Percentiles rank a stretch among this genome's conserved stretches.
Evolutionary conservation across 2,888 invertebrate species (phyloP).

Genomic region (Rhynchonema sp.): DNA sequence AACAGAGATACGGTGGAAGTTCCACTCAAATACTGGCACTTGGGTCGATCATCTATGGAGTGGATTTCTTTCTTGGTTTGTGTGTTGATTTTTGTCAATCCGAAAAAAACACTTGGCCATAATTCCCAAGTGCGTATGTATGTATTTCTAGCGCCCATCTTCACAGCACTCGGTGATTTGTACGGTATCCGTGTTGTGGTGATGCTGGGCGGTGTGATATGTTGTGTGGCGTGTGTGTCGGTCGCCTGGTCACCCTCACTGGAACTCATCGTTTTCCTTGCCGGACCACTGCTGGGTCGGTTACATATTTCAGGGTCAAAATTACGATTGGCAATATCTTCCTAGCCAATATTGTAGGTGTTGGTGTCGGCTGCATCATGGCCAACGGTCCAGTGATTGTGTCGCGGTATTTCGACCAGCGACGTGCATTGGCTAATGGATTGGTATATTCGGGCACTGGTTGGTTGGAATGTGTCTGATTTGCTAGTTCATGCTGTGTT

Average conservation of each 20-base stretch:
- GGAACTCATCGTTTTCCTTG: background rate
- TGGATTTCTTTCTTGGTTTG: background rate
- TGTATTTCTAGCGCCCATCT: no score
- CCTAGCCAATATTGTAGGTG: no score
- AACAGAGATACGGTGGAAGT: no score
- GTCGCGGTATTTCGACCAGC: conserved; percentile 4
- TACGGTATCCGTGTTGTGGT: background rate
- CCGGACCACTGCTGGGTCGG: background rate
- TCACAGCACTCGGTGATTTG: background rate
- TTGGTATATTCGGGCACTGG: conserved; percentile 2
- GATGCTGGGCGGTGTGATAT: background rate
- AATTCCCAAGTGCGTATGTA: no score
- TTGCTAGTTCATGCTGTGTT: no score
- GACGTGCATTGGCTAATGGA: conserved; percentile 3
- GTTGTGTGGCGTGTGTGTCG: background rate
- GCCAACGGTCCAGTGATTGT: conserved; percentile 3
- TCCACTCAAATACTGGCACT: background rate
- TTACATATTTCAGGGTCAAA: no score
- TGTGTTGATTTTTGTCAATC: no score
- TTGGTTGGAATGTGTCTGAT: no score
- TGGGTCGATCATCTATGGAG: background rate
- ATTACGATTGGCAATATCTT: no score
- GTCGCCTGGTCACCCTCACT: background rate
- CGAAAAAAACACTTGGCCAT: no score
- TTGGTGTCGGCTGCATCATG: conserved; percentile 1